Evolutionary conservation across 2,113 vertebrate genomes (phyloP).

Genomic region (Hippocampus guttulatus): DNA sequence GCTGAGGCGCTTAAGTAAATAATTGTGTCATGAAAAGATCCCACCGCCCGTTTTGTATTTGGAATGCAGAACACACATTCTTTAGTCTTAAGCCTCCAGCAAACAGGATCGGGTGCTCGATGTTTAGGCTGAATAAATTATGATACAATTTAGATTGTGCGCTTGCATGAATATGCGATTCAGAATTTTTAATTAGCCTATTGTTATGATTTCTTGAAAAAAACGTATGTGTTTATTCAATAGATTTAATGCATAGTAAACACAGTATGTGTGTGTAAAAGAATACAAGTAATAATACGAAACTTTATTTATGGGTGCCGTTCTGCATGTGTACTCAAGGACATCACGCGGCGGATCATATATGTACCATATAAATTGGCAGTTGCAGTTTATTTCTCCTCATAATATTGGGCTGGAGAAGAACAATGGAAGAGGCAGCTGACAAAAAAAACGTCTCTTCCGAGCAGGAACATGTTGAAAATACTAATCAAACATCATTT

Average conservation of each 20-base stretch:
- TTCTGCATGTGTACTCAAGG: neutral
- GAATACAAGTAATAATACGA: neutral
- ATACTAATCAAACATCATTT: constrained; percentile 99
- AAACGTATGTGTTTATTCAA: no score
- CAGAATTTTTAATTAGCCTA: neutral
- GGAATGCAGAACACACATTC: constrained; percentile 27
- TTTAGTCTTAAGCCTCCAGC: constrained; percentile 35
- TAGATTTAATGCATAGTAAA: neutral
- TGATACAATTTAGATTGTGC: constrained; percentile 1
- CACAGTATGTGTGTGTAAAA: neutral
- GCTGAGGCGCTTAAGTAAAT: constrained; percentile 41
- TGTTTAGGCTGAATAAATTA: constrained; percentile 28
- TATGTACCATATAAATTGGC: constrained; percentile 10
- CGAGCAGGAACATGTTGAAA: constrained; percentile 91
- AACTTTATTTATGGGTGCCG: neutral
- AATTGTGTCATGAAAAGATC: neutral
- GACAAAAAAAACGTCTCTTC: constrained; percentile 71
- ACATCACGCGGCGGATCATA: neutral
- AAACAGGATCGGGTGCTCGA: constrained; percentile 44
- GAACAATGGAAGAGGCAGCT: constrained; percentile 56
- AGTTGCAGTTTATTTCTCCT: neutral
- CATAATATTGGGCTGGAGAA: neutral
- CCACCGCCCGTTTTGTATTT: constrained; percentile 23
- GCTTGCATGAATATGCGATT: neutral
- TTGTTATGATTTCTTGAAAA: neutral